Percentiles rank a stretch among this genome's conserved stretches.
Evolutionary conservation across 2,113 vertebrate genomes (phyloP).

Genomic region (Dermatemys mawii): DNA sequence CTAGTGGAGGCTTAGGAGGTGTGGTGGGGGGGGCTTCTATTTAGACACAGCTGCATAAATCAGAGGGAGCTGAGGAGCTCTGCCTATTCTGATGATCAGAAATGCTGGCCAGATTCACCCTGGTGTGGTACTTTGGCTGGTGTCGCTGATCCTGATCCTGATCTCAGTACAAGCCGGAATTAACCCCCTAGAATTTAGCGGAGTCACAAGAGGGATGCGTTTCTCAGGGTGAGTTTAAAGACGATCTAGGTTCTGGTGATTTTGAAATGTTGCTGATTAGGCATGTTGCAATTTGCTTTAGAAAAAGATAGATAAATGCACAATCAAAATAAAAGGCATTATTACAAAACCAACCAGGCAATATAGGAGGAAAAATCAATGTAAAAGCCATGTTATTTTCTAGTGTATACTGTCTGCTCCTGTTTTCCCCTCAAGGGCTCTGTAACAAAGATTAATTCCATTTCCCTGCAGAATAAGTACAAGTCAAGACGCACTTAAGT

Average conservation of each 20-base stretch:
- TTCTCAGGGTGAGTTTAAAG: neutral
- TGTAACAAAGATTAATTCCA: conserved; percentile 49
- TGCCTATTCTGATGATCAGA: neutral
- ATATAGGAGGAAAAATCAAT: neutral
- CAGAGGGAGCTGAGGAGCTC: neutral
- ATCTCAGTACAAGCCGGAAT: conserved; percentile 3
- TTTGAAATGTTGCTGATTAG: conserved; percentile 41
- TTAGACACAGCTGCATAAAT: neutral
- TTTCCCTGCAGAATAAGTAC: conserved; percentile 35
- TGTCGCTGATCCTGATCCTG: neutral
- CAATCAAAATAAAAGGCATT: conserved; percentile 3
- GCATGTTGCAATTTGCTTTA: neutral
- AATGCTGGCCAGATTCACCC: neutral
- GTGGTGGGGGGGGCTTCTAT: neutral
- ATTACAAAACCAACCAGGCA: conserved; percentile 57
- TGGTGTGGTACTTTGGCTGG: neutral
- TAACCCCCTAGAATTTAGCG: neutral
- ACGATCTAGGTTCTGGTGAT: neutral
- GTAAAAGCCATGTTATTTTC: conserved; percentile 42
- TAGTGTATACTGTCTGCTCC: conserved; percentile 20
- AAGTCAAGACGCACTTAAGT: conserved; percentile 50
- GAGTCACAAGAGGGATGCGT: neutral
- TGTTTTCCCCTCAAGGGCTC: conserved; percentile 26
- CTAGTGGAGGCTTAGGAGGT: neutral
- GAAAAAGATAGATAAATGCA: neutral